Conservation (phyloP, 2,888 invertebrate species). For the Ectobius pallidus region DNA sequence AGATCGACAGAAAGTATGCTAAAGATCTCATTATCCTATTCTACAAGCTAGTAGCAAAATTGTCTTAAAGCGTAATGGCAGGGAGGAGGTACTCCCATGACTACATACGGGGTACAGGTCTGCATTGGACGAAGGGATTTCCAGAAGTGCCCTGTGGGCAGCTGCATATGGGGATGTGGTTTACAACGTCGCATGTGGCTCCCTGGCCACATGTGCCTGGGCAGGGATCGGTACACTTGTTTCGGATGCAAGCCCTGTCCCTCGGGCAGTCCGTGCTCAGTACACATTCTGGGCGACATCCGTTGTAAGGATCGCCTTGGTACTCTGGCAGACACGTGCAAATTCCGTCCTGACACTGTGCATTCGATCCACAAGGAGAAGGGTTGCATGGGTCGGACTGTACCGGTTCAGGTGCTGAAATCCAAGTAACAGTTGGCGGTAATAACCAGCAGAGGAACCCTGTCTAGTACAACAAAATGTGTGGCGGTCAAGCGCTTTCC, state of each 20-base stretch:
- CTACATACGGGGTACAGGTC: slow-evolving; percentile 52
- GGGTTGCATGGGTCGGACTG: slow-evolving; percentile 47
- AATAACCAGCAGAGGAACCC: slow-evolving; percentile 59
- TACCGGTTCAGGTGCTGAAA: slow-evolving; percentile 40
- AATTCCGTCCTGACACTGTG: slow-evolving; percentile 58
- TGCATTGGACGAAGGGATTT: slow-evolving; percentile 70
- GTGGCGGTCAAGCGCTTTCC: slow-evolving; percentile 68
- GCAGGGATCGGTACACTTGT: slow-evolving; percentile 74
- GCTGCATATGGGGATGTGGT: slow-evolving; percentile 74
- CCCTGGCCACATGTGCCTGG: slow-evolving; percentile 71
- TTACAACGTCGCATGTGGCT: slow-evolving; percentile 73
- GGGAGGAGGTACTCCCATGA: too few relatives aligned
- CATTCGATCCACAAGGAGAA: slow-evolving; percentile 51
- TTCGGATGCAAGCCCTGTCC: slow-evolving; percentile 68
- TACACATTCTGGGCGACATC: slow-evolving; percentile 74
- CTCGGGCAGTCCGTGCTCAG: slow-evolving; percentile 69
- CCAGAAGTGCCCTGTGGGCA: slow-evolving; percentile 65
- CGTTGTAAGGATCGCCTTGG: slow-evolving; percentile 72
- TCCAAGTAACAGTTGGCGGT: slow-evolving; percentile 1
- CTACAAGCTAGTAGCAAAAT: too few relatives aligned
- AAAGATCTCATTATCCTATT: neutral
- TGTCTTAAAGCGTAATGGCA: too few relatives aligned
- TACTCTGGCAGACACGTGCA: slow-evolving; percentile 76
- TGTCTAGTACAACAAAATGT: slow-evolving; percentile 77
- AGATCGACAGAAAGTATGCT: neutral